phyloP scores from a whole-genome alignment of 1,140 invertebrate genomes.

The Pygmarrhopalites habei region DNA sequence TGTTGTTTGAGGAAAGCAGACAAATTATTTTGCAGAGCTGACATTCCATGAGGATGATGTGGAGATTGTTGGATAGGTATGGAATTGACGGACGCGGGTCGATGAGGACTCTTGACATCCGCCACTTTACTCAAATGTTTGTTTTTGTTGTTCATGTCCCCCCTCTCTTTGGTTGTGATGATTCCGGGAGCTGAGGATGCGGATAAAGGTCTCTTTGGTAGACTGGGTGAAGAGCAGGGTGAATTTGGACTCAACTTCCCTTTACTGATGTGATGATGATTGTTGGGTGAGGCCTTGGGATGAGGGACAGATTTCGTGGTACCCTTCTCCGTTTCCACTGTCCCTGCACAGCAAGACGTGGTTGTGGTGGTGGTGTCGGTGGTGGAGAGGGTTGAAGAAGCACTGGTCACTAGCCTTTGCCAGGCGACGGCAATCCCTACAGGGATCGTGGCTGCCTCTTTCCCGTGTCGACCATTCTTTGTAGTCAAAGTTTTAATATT shows the following conservation, averaged over 20 bases:
- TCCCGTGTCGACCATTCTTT: background rate
- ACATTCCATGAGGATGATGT: too few relatives aligned
- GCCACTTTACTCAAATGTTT: background rate
- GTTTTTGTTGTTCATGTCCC: too few relatives aligned
- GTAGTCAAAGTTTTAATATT: conserved; percentile 5
- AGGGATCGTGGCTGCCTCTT: conserved; percentile 23
- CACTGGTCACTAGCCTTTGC: conserved; percentile 28
- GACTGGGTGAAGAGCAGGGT: conserved; percentile 11
- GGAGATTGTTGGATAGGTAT: too few relatives aligned
- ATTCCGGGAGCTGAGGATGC: background rate
- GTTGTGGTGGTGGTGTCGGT: conserved; percentile 6
- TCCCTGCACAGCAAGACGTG: background rate
- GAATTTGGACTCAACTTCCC: conserved; percentile 11
- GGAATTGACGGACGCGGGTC: background rate
- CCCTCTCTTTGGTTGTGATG: background rate
- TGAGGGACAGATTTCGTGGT: too few relatives aligned
- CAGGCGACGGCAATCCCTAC: conserved; percentile 38
- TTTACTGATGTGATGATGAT: too few relatives aligned
- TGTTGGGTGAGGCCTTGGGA: background rate
- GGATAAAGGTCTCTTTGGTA: conserved; percentile 1
- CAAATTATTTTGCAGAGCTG: too few relatives aligned
- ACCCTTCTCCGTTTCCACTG: too few relatives aligned
- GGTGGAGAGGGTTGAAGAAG: background rate
- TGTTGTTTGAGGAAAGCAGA: conserved; percentile 9
- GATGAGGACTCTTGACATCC: background rate